Evolutionary conservation across 2,888 invertebrate species (phyloP).

Genomic region (Epinotia demarniana): DNA sequence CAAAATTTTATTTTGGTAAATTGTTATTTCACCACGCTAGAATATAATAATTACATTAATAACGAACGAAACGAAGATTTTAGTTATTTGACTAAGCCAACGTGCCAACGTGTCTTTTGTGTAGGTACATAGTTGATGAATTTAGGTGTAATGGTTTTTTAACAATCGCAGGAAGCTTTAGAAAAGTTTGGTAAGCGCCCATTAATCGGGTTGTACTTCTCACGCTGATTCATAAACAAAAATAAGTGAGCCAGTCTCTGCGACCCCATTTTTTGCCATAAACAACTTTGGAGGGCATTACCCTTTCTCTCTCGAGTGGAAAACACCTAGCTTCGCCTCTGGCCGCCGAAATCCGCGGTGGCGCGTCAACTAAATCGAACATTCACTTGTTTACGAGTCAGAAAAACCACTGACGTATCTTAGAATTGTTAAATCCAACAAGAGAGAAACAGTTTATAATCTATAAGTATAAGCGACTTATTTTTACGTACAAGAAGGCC

Average conservation of each 20-base stretch:
- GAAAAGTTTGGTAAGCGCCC: constrained; percentile 1
- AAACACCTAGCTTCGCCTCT: constrained; percentile 74
- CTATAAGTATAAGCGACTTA: background rate
- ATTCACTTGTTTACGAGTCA: constrained; percentile 31
- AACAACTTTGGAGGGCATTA: constrained; percentile 83
- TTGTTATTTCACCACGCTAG: background rate
- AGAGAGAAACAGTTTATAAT: no score
- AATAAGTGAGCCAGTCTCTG: constrained; percentile 79
- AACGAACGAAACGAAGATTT: no score
- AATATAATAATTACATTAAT: background rate
- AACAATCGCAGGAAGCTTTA: constrained; percentile 12
- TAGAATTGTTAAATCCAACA: background rate
- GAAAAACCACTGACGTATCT: background rate
- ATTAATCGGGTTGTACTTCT: constrained; percentile 75
- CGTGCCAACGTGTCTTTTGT: background rate
- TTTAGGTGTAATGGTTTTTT: background rate
- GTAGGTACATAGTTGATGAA: background rate
- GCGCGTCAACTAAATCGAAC: constrained; percentile 24
- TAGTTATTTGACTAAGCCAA: no score
- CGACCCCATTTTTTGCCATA: constrained; percentile 83
- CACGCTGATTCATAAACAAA: constrained; percentile 82
- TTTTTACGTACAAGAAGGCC: background rate
- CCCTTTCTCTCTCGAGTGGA: constrained; percentile 72
- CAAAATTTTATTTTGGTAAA: background rate
- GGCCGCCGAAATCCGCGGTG: constrained; percentile 61